Percentiles rank a stretch among this genome's conserved stretches.
Evolutionary conservation across 2,888 invertebrate genomes (phyloP).

Genomic region (Peribatodes rhomboidaria): DNA sequence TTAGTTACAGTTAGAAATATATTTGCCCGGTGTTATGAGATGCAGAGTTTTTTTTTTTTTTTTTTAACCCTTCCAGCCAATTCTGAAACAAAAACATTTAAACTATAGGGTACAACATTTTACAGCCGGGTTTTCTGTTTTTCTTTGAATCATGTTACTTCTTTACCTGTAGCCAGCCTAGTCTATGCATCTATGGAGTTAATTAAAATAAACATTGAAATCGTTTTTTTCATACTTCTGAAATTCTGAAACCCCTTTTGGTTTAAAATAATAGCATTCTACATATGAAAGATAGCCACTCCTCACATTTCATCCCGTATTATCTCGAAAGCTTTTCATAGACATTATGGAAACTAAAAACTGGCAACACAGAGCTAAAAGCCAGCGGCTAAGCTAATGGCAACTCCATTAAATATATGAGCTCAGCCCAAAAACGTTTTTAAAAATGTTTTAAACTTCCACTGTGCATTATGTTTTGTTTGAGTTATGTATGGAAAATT

Average conservation of each 20-base stretch:
- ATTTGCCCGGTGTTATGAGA: too few relatives aligned
- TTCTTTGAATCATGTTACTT: too few relatives aligned
- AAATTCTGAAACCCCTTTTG: neutral
- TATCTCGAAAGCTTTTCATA: conserved; percentile 38
- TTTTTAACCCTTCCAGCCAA: too few relatives aligned
- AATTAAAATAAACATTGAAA: too few relatives aligned
- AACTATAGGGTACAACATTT: too few relatives aligned
- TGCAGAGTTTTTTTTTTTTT: too few relatives aligned
- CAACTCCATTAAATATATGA: conserved; percentile 55
- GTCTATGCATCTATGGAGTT: too few relatives aligned
- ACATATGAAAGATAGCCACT: conserved; percentile 3
- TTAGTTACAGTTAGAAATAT: too few relatives aligned
- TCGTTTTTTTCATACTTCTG: too few relatives aligned
- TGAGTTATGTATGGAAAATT: neutral
- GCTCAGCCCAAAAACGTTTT: conserved; percentile 43
- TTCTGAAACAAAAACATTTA: too few relatives aligned
- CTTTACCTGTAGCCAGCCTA: too few relatives aligned
- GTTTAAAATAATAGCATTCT: conserved; percentile 9
- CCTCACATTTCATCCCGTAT: conserved; percentile 16
- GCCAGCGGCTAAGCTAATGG: conserved; percentile 52
- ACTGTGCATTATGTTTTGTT: conserved; percentile 17
- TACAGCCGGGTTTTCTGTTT: too few relatives aligned
- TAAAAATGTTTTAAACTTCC: conserved; percentile 35
- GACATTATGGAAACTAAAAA: conserved; percentile 37
- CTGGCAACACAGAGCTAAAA: conserved; percentile 37